These are phyloP conservation scores for Danio aesculapii DNA, from an alignment of 2,797 vertebrate species.

Conservation along the genomic window DNA sequence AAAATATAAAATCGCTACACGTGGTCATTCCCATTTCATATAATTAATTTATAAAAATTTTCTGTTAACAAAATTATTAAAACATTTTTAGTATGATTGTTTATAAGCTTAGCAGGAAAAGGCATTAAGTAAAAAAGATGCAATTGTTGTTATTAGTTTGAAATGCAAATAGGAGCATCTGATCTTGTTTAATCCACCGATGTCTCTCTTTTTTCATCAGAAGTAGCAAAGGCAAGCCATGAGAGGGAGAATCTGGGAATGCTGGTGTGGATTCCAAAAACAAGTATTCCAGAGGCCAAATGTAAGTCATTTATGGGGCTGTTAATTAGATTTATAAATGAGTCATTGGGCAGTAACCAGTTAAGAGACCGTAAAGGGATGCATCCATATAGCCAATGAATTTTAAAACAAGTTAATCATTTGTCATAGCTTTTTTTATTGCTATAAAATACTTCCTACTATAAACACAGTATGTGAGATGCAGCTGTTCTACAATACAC, in stretches of 20 bases:
- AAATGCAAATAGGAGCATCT: not conserved
- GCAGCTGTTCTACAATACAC: not conserved
- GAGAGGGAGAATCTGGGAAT: constrained; percentile 92
- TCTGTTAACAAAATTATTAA: too few relatives aligned
- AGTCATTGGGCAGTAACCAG: too few relatives aligned
- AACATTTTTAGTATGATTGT: not conserved
- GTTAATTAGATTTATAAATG: not conserved
- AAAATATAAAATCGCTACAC: too few relatives aligned
- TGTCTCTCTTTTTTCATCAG: constrained; percentile 64
- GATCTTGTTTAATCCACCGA: not conserved
- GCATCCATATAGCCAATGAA: not conserved
- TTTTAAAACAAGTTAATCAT: not conserved
- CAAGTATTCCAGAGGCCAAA: constrained; percentile 90
- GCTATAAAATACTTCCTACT: not conserved
- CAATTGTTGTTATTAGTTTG: not conserved
- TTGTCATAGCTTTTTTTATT: not conserved
- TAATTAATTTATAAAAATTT: too few relatives aligned
- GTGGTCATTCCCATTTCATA: too few relatives aligned
- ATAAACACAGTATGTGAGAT: not conserved
- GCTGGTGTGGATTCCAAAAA: constrained; percentile 96
- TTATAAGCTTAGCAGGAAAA: not conserved
- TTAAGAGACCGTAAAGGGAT: too few relatives aligned
- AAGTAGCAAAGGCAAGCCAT: constrained; percentile 87
- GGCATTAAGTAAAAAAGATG: too few relatives aligned
- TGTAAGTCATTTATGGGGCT: constrained; percentile 77